Percentiles rank a stretch among this genome's conserved stretches.
Evolutionary conservation across 1,140 invertebrate genomes (phyloP).

Genomic region (Trinorchestia longiramus): DNA sequence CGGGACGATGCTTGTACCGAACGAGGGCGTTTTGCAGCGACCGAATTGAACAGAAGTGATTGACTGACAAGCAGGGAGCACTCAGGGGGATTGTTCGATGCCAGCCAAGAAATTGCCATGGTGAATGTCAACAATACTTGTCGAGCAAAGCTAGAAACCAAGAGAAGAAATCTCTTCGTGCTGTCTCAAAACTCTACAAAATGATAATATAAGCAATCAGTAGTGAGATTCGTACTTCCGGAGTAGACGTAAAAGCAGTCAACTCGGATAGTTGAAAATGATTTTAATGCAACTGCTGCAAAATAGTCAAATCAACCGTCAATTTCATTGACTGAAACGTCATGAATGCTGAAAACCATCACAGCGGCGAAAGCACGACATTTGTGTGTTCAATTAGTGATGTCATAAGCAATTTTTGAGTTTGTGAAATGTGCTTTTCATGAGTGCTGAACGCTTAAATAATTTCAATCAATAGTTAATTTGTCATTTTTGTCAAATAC

Average conservation of each 20-base stretch:
- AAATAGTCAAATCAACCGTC: not conserved
- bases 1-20: constrained; percentile 30
- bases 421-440: no score
- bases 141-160: not conserved
- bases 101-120: constrained; percentile 11
- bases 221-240: not conserved
- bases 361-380: not conserved
- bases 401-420: no score
- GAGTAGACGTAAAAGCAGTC: not conserved
- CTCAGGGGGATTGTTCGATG: constrained; percentile 16
- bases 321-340: not conserved
- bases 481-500: no score
- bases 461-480: no score
- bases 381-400: no score
- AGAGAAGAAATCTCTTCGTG: not conserved
- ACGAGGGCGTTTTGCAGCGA: constrained; percentile 8
- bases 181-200: not conserved
- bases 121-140: not conserved
- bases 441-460: no score
- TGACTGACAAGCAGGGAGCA: constrained; percentile 41
- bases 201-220: not conserved
- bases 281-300: not conserved
- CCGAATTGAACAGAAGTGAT: constrained; percentile 38
- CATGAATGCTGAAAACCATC: not conserved
- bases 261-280: not conserved